Conservation (phyloP, 2,113 vertebrate species). For the Gymnarchus niloticus region DNA sequence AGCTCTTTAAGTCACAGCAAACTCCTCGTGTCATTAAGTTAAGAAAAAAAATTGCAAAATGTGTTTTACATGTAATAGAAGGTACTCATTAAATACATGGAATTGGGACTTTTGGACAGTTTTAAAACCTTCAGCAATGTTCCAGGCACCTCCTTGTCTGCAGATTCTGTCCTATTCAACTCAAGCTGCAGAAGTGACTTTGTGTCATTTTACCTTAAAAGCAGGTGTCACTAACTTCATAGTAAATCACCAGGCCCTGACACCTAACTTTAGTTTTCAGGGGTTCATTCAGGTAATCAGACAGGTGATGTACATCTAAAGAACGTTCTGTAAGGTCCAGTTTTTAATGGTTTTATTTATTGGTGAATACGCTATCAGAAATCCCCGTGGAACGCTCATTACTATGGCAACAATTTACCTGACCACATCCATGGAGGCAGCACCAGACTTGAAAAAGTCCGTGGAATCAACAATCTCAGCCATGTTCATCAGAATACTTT, state of each 20-base stretch:
- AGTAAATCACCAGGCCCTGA: no score
- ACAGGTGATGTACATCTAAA: no score
- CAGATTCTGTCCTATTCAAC: neutral
- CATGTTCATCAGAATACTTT: slow-evolving; percentile 69
- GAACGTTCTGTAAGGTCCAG: no score
- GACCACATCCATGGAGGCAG: slow-evolving; percentile 80
- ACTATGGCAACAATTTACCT: slow-evolving; percentile 54
- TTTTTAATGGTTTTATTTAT: no score
- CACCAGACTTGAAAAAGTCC: slow-evolving; percentile 82
- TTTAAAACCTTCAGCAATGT: neutral
- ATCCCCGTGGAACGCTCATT: neutral
- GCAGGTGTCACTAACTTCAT: no score
- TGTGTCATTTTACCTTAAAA: no score
- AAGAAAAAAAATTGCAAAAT: neutral
- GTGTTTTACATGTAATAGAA: neutral
- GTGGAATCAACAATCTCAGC: slow-evolving; percentile 67
- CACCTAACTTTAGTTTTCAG: no score
- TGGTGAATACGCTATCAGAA: neutral
- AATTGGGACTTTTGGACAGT: neutral
- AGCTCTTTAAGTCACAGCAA: no score
- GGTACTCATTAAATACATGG: neutral
- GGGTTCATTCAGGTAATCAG: no score
- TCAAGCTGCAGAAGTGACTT: neutral
- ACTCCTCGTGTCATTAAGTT: neutral
- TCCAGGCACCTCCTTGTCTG: neutral